Conservation (phyloP, 2,797 vertebrate genomes). For the Simalia tracyae region DNA sequence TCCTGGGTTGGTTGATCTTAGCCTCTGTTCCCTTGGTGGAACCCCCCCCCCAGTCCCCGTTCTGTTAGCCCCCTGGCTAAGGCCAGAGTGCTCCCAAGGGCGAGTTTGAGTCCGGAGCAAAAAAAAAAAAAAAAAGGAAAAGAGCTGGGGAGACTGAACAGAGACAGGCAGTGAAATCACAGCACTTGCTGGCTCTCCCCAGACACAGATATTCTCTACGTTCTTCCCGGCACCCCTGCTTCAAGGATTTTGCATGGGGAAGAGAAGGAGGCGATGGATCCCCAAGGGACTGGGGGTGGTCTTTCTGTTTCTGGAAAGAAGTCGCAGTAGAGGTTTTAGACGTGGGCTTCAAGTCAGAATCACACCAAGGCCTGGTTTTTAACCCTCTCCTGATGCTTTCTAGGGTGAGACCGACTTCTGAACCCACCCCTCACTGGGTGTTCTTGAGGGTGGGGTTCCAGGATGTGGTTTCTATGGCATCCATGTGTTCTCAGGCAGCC, state of each 20-base stretch:
- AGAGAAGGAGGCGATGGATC: neutral
- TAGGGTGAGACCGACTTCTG: neutral
- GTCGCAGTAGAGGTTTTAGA: constrained; percentile 8
- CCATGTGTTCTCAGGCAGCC: constrained; percentile 29
- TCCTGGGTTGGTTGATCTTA: neutral
- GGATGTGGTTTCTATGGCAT: constrained; percentile 24
- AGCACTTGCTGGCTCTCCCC: neutral
- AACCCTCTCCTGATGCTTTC: constrained; percentile 27
- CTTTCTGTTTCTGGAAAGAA: neutral
- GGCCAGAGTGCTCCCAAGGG: constrained; percentile 27
- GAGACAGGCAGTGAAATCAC: neutral
- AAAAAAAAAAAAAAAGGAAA: neutral
- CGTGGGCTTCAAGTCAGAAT: constrained; percentile 9
- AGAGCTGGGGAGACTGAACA: neutral
- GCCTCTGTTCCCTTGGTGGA: neutral
- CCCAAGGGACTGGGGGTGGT: neutral
- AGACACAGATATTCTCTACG: neutral
- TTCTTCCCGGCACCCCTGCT: neutral
- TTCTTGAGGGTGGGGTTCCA: constrained; percentile 9
- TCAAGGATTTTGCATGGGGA: neutral
- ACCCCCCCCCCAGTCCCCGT: neutral
- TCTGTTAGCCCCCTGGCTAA: neutral
- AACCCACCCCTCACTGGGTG: neutral
- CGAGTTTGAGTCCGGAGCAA: constrained; percentile 16
- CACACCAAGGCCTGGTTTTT: constrained; percentile 21